These are phyloP conservation scores for Prosapia bicincta DNA, from an alignment of 2,888 invertebrate species.

Conservation along the genomic window DNA sequence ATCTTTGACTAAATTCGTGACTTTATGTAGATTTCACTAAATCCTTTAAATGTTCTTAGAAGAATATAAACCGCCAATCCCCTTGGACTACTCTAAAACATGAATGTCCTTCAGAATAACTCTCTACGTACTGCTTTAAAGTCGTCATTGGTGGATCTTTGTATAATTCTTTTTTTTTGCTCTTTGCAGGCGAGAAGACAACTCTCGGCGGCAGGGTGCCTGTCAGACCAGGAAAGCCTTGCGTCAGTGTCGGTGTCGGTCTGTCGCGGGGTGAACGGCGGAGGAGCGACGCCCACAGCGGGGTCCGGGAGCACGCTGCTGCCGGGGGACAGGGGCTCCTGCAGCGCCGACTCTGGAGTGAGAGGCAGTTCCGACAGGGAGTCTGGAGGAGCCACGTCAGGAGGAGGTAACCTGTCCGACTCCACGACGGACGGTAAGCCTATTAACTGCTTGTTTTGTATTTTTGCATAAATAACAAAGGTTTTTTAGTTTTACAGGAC, in stretches of 20 bases:
- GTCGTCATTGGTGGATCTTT: too few species aligned
- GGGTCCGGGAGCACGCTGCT: constrained; percentile 46
- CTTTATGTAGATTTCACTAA: too few species aligned
- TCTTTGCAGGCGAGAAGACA: constrained; percentile 74
- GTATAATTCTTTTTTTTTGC: too few species aligned
- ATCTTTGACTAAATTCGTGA: too few species aligned
- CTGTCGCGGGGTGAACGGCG: constrained; percentile 41
- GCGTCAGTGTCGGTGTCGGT: constrained; percentile 66
- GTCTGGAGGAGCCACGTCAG: constrained; percentile 69
- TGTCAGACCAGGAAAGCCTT: constrained; percentile 81
- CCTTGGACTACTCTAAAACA: too few species aligned
- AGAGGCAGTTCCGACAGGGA: constrained; percentile 79
- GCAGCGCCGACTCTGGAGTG: constrained; percentile 83
- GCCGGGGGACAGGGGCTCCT: constrained; percentile 72
- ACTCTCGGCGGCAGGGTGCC: constrained; percentile 69
- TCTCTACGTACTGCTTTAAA: too few species aligned
- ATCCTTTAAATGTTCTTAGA: too few species aligned
- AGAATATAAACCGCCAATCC: too few species aligned
- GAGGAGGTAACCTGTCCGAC: constrained; percentile 77
- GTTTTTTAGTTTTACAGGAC: too few species aligned
- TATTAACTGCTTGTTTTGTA: too few species aligned
- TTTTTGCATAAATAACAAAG: too few species aligned
- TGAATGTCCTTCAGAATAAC: too few species aligned
- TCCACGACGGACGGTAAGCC: constrained; percentile 72
- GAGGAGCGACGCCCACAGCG: constrained; percentile 31